phyloP scores from a whole-genome alignment of 2,113 vertebrate genomes.

The Zootoca vivipara region DNA sequence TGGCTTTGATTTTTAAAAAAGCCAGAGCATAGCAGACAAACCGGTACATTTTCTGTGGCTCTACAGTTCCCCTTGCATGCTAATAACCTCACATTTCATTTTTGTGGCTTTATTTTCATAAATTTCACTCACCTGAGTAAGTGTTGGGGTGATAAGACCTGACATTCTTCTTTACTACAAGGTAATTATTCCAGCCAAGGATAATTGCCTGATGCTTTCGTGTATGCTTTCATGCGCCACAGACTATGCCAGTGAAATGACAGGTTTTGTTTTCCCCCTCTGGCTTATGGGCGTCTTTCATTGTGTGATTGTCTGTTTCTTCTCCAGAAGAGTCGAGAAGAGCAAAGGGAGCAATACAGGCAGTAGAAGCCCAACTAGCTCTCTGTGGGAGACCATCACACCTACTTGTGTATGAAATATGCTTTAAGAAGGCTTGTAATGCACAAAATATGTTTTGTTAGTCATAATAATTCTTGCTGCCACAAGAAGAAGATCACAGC shows the following conservation, averaged over 20 bases:
- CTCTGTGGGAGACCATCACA: constrained; percentile 43
- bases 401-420: constrained; percentile 61
- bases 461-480: not conserved
- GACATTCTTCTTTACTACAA: constrained; percentile 47
- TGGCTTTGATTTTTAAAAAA: not conserved
- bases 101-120: constrained; percentile 39
- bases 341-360: constrained; percentile 45
- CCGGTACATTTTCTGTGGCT: not conserved
- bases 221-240: constrained; percentile 42
- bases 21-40: not conserved
- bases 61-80: constrained; percentile 12
- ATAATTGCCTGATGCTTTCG: constrained; percentile 8
- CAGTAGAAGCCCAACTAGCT: constrained; percentile 42
- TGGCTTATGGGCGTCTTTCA: constrained; percentile 32
- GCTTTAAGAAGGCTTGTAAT: constrained; percentile 54
- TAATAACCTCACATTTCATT: constrained; percentile 19
- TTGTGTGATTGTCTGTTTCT: not conserved
- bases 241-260: constrained; percentile 38
- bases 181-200: constrained; percentile 59
- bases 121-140: constrained; percentile 2
- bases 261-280: constrained; percentile 36
- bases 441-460: constrained; percentile 56
- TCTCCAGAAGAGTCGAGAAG: constrained; percentile 34
- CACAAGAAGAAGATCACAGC: not conserved
- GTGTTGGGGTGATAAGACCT: constrained; percentile 20